Evolutionary conservation across 1,140 invertebrate genomes (phyloP).

Genomic region (Gonatopus flavifemur): DNA sequence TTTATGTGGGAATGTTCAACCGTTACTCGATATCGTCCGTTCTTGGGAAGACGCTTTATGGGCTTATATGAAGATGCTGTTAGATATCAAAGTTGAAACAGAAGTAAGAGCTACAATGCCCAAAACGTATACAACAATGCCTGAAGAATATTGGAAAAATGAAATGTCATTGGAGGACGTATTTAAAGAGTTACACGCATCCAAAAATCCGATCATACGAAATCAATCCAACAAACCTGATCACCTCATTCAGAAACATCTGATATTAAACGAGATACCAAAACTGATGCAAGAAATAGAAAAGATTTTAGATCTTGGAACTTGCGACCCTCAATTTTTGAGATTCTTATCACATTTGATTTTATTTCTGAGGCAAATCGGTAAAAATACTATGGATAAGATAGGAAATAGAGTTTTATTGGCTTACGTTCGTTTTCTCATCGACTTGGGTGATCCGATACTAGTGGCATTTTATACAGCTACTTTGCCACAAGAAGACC

Average conservation of each 20-base stretch:
- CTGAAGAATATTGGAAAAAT: conserved; percentile 77
- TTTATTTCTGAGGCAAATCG: conserved; percentile 78
- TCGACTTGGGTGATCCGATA: conserved; percentile 72
- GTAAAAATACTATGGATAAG: conserved; percentile 67
- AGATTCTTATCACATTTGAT: conserved; percentile 85
- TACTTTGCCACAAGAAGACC: conserved; percentile 69
- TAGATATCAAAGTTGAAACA: conserved; percentile 83
- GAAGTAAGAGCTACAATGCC: conserved; percentile 63
- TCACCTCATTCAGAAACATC: conserved; percentile 74
- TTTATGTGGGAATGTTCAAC: conserved; percentile 81
- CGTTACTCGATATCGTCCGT: conserved; percentile 71
- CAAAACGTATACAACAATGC: conserved; percentile 64
- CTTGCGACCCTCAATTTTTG: conserved; percentile 64
- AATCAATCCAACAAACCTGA: conserved; percentile 62
- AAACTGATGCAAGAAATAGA: conserved; percentile 66
- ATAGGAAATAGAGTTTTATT: conserved; percentile 74
- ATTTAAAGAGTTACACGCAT: conserved; percentile 67
- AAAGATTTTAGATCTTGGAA: conserved; percentile 41
- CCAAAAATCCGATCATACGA: conserved; percentile 57
- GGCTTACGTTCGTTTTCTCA: conserved; percentile 71
- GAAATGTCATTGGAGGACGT: conserved; percentile 72
- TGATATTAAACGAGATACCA: conserved; percentile 74
- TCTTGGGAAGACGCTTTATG: conserved; percentile 90
- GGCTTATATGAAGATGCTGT: conserved; percentile 80
- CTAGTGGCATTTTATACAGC: conserved; percentile 84